Conservation (phyloP, 2,888 invertebrate genomes). For the Euspilapteryx auroguttella region DNA sequence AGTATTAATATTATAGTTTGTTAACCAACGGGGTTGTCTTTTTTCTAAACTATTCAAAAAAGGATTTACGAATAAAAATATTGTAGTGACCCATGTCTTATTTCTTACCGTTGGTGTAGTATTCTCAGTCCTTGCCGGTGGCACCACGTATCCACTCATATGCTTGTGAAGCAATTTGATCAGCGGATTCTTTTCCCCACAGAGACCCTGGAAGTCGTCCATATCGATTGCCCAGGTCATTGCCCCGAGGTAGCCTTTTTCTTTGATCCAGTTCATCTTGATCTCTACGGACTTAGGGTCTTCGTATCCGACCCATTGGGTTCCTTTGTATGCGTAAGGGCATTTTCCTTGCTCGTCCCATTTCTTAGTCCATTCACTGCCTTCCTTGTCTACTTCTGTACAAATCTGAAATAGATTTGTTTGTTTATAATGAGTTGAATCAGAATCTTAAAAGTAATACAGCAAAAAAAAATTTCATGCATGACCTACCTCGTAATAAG, state of each 20-base stretch:
- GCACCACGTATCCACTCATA: conserved; percentile 72
- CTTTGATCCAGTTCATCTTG: conserved; percentile 87
- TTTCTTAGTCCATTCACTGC: conserved; percentile 77
- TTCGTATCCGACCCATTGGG: conserved; percentile 91
- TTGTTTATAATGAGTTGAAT: not conserved
- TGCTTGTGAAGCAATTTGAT: conserved; percentile 72
- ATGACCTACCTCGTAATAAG: conserved; percentile 76
- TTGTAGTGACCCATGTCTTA: too few relatives aligned
- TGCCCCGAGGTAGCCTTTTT: conserved; percentile 78
- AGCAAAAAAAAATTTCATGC: not conserved
- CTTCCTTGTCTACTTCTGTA: conserved; percentile 68
- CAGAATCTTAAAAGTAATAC: too few relatives aligned
- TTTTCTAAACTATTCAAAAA: too few relatives aligned
- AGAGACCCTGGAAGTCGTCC: conserved; percentile 86
- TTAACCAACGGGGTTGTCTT: too few relatives aligned
- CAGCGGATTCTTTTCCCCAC: conserved; percentile 76
- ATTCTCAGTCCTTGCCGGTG: conserved; percentile 61
- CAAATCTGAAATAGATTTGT: conserved; percentile 66
- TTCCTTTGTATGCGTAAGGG: conserved; percentile 84
- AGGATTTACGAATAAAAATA: too few relatives aligned
- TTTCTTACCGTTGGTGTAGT: conserved; percentile 72
- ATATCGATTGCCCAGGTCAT: conserved; percentile 94
- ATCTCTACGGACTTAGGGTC: conserved; percentile 78
- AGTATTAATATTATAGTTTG: too few relatives aligned
- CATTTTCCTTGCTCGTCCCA: conserved; percentile 84